Evolutionary conservation across 2,888 invertebrate genomes (phyloP), one percentile per base, ranked within the genome.

Genomic region (Machimus rusticus): DNA sequence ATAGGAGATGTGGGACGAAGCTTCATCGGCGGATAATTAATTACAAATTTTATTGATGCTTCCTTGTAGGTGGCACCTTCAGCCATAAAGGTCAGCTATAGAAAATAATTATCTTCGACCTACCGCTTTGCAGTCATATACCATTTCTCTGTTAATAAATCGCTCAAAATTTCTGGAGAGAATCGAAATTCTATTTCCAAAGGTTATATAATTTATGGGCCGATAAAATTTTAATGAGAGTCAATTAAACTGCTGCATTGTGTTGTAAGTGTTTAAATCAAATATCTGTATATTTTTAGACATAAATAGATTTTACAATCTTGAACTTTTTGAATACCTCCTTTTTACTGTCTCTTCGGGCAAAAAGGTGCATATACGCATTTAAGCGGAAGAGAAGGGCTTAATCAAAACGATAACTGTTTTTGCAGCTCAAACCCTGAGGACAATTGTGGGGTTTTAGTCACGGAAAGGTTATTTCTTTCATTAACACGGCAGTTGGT

Each of bases 31-130:
- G 28, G 28, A 31, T 28, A 55, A 81, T 81, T 55, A 81, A 81
- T 81, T 34, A 81, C 31, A 81, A 46, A 81, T 81, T 31, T 81
- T 81, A 81, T 81, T 81, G 28, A 43, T 78, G 12, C 46, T 81
- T n/a, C 81, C 81, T 55, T 55, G 51, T 23, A 55, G 55, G 55
- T n/a, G 51, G 34, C 14, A 34, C 43, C 78, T 28, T n/a, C 9
- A 8, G 39, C 37, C 19, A 55, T 28, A 81, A 51, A 55, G 81
- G 81, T 81, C 55, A 81, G 16, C 8, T 28, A 81, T 81, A 55
- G 34, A 55, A 81, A 81, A 81, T 81, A 81, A 81, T 81, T 81
- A 81, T 46, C 55, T 34, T 55, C 66, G 55, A 16, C 28, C 51
- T n/a, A 51, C 19, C 81, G 55, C 14, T 28, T n/a, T 23, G 3